These are phyloP conservation scores for Arvicanthis niloticus DNA, from an alignment of 2,113 vertebrate species.

Conservation along the genomic window DNA sequence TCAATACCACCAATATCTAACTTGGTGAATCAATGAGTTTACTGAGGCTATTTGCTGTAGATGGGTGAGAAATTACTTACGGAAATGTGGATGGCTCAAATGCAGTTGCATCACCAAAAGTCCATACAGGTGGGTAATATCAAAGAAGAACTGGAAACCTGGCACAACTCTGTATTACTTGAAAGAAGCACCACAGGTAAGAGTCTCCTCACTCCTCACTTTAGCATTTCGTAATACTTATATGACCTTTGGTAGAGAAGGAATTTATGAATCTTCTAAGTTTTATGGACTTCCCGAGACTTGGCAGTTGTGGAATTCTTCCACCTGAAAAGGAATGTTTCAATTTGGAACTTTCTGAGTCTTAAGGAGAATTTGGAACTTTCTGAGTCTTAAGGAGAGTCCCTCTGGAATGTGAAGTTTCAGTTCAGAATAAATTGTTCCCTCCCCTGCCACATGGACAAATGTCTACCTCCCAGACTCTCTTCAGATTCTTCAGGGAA, in stretches of 20 bases:
- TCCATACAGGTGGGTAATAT: neutral
- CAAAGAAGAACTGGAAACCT: neutral
- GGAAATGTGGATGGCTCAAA: neutral
- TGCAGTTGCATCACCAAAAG: neutral
- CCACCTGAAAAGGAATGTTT: neutral
- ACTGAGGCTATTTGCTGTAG: too few species aligned
- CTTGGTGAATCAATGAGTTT: neutral
- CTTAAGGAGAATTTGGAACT: neutral
- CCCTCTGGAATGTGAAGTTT: neutral
- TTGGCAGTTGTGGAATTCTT: neutral
- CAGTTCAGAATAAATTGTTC: neutral
- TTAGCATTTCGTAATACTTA: neutral
- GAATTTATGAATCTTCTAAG: neutral
- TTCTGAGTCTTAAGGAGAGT: neutral
- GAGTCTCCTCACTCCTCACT: neutral
- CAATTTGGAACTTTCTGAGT: neutral
- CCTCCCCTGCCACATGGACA: neutral
- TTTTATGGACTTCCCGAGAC: neutral
- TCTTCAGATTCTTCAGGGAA: neutral
- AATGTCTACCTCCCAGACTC: neutral
- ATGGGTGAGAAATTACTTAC: neutral
- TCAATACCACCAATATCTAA: neutral
- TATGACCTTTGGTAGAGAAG: neutral
- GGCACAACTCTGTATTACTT: neutral
- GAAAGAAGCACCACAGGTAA: neutral